Evolutionary conservation across 2,888 invertebrate species (phyloP).

Genomic region (Tethea ocularis): DNA sequence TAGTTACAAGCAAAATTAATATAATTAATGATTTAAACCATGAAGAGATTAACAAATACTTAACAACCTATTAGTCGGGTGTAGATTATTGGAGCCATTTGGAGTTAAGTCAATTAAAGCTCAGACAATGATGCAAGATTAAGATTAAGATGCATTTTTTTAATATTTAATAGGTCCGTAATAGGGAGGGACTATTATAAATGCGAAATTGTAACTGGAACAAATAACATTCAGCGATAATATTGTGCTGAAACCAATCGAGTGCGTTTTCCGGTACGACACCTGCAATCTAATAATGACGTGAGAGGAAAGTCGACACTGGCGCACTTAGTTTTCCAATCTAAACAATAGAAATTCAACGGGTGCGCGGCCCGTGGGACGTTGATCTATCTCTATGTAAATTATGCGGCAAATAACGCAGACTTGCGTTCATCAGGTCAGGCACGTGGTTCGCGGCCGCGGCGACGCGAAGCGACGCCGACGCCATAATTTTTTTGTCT

Average conservation of each 20-base stretch:
- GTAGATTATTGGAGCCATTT: no score
- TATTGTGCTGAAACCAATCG: conserved; percentile 12
- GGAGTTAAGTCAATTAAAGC: no score
- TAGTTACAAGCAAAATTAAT: no score
- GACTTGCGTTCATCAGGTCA: conserved; percentile 72
- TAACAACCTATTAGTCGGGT: no score
- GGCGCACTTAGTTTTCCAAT: conserved; percentile 82
- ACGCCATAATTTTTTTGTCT: not conserved
- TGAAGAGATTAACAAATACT: no score
- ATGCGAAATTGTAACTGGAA: conserved; percentile 12
- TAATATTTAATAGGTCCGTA: not conserved
- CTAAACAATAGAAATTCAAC: conserved; percentile 84
- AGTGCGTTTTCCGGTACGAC: conserved; percentile 39
- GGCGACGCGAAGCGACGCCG: conserved; percentile 23
- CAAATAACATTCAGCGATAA: not conserved
- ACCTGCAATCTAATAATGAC: conserved; percentile 73
- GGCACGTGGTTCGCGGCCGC: conserved; percentile 51
- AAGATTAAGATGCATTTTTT: no score
- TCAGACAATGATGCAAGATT: no score
- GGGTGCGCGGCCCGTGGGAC: conserved; percentile 79
- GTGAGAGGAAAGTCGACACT: conserved; percentile 74
- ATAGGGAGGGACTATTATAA: not conserved
- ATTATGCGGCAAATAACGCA: conserved; percentile 79
- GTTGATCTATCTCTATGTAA: conserved; percentile 82
- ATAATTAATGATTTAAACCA: no score